Evolutionary conservation across 1,140 invertebrate genomes (phyloP), one percentile per base, ranked within the genome.

Genomic region (Meloidogyne floridensis): DNA sequence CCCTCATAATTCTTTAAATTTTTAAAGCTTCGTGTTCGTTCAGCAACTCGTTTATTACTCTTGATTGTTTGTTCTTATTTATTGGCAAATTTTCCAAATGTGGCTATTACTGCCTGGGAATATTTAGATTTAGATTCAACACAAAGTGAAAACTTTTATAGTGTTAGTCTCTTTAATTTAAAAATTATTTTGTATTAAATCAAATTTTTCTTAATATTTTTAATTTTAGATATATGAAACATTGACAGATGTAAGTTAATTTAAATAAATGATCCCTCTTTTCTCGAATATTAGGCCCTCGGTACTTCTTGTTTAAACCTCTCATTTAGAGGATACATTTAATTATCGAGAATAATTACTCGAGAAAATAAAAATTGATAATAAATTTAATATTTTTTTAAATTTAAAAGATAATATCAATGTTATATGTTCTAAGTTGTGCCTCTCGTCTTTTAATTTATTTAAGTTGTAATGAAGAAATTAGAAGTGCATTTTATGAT

Each of bases 31-130:
- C 86, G 83, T 76, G 80, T 87, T n/a, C 86, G 85, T 3, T 86
- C 85, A 47, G 85, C 85, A 20, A 86, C 85, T 43, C 79, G 85
- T n/a, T 75, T 86, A 43, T 76, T 86, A 20, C 73, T 86, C 5
- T 71, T 86, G 11, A 87, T 86, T 78, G 85, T 86, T 18, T 87
- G 85, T 75, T 87, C 86, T 47, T 86, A 86, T 84, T 65, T 82
- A 42, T 9, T 82, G 9, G 85, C 85, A n/a, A 86, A 86, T 72
- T 70, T 84, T 75, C 82, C 86, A 32, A 86, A 86, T 59, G 79
- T 86, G 51, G 72, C 79, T 18, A 85, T 86, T 15, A 87, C 86
- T 18, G 83, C 86, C 20, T 86, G 85, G 85, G 85, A 86, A 54
- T 86, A 85, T 59, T 51, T 86, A 18, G 85, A 86, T 76, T 82